These are phyloP conservation scores for Cylindroiulus punctatus DNA, from an alignment of 2,888 invertebrate species.

Conservation along the genomic window DNA sequence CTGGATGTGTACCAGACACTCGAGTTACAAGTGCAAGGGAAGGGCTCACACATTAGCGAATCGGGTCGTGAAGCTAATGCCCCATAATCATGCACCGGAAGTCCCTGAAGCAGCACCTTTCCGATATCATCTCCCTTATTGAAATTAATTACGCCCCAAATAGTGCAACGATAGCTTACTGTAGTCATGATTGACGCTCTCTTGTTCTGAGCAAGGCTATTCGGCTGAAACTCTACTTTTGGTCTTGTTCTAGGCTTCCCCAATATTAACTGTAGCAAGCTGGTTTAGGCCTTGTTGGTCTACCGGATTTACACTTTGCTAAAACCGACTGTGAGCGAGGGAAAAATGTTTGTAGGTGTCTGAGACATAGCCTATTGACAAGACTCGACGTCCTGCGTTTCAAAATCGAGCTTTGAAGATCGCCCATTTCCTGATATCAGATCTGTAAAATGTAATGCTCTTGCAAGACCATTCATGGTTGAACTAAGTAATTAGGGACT, in stretches of 20 bases:
- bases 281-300: background rate
- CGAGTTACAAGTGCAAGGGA: slow-evolving; percentile 43
- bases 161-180: too few relatives aligned
- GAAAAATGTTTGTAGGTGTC: background rate
- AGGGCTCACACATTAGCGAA: slow-evolving; percentile 26
- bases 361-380: background rate
- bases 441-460: background rate
- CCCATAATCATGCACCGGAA: slow-evolving; percentile 29
- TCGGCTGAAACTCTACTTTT: background rate
- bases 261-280: background rate
- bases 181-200: background rate
- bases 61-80: background rate
- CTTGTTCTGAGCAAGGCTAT: background rate
- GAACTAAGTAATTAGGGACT: background rate
- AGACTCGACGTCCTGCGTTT: background rate
- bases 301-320: background rate
- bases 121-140: background rate
- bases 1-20: slow-evolving; percentile 34
- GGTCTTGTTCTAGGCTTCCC: background rate
- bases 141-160: background rate
- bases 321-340: background rate
- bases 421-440: too few relatives aligned
- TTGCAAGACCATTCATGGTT: background rate
- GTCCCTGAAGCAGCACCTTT: background rate
- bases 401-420: background rate